These are phyloP conservation scores for Eutrigla gurnardus DNA, from an alignment of 2,797 vertebrate genomes.

Conservation along the genomic window DNA sequence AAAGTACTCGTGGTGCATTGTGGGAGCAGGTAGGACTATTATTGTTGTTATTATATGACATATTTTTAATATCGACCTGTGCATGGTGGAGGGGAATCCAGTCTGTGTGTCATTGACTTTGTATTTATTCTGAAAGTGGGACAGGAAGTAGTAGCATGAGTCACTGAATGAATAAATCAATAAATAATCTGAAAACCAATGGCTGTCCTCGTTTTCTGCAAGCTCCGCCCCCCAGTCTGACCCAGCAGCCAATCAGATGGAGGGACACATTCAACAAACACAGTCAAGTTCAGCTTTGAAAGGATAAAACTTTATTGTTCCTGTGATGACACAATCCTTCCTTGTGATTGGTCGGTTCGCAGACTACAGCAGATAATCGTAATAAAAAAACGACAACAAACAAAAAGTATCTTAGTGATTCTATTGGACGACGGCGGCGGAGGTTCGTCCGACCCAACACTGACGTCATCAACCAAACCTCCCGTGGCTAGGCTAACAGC, in stretches of 20 bases:
- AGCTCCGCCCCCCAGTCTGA: not conserved
- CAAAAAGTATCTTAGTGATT: conserved; percentile 44
- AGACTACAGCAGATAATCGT: conserved; percentile 37
- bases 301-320: conserved; percentile 73
- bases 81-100: conserved; percentile 34
- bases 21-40: conserved; percentile 40
- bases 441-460: conserved; percentile 60
- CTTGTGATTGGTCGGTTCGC: conserved; percentile 47
- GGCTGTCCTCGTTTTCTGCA: not conserved
- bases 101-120: conserved; percentile 12
- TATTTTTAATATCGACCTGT: conserved; percentile 40
- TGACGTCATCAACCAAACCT: conserved; percentile 71
- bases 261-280: not conserved
- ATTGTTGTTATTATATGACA: conserved; percentile 22
- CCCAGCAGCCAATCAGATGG: conserved; percentile 10
- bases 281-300: conserved; percentile 19
- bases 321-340: conserved; percentile 33
- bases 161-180: conserved; percentile 62
- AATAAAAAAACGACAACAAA: conserved; percentile 42
- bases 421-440: conserved; percentile 27
- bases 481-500: conserved; percentile 35
- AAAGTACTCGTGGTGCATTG: conserved; percentile 47
- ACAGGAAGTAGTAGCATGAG: conserved; percentile 69
- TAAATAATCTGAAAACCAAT: conserved; percentile 36
- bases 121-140: conserved; percentile 57